Evolutionary conservation across 1,140 invertebrate species (phyloP).

Genomic region (Sminthurides bifidus): DNA sequence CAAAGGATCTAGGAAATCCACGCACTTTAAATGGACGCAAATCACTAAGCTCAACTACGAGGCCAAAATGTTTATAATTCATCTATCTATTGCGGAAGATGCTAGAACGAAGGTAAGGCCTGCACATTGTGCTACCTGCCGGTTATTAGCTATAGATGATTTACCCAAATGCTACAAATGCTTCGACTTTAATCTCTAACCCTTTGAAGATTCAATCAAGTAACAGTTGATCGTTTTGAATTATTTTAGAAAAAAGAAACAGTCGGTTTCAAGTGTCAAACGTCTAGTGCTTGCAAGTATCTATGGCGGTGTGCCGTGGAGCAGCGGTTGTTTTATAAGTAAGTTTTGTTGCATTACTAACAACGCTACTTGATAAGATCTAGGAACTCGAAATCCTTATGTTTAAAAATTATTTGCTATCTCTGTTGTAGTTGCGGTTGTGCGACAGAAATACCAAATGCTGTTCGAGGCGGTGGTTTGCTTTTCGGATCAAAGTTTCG

Average conservation of each 20-base stretch:
- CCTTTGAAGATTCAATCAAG: no score
- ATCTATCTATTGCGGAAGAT: slow-evolving; percentile 50
- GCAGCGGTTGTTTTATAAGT: slow-evolving; percentile 96
- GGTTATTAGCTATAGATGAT: no score
- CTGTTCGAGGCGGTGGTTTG: slow-evolving; percentile 73
- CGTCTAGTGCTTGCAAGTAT: slow-evolving; percentile 76
- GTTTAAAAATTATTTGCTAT: background rate
- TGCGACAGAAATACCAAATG: slow-evolving; percentile 58
- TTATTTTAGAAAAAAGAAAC: slow-evolving; percentile 84
- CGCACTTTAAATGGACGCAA: slow-evolving; percentile 90
- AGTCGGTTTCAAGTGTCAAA: slow-evolving; percentile 87
- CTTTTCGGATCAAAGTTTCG: slow-evolving; percentile 90
- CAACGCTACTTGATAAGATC: no score
- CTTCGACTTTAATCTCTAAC: no score
- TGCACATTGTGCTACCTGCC: slow-evolving; percentile 11
- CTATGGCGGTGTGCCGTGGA: slow-evolving; percentile 93
- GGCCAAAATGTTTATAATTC: slow-evolving; percentile 95
- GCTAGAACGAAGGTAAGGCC: slow-evolving; percentile 48
- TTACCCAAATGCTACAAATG: no score
- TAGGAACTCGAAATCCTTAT: background rate
- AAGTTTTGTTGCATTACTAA: slow-evolving; percentile 44
- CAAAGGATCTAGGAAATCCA: slow-evolving; percentile 80
- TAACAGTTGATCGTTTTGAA: background rate
- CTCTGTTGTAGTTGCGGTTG: slow-evolving; percentile 21
- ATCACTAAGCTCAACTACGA: slow-evolving; percentile 93